Base-by-base conservation (phyloP, 2,113 vertebrate genomes). In the Nothobranchius kuhntae region DNA sequence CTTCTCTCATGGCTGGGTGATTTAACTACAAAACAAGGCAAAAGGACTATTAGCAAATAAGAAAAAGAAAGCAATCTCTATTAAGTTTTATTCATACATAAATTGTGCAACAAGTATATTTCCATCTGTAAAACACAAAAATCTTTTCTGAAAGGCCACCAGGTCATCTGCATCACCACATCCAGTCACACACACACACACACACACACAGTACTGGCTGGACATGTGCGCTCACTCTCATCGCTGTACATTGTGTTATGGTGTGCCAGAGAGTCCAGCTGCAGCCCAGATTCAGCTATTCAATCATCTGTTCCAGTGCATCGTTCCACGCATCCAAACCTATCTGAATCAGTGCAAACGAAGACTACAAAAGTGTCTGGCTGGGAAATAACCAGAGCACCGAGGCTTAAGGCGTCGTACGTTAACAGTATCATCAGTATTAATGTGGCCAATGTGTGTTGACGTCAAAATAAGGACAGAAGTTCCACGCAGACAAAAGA, bases 81-180 rank as follows among this genome's bases (percentile, higher is more conserved):
- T 84, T 90, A 88, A 90, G 91, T 56, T 91, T 91, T 86, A 91
- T 91, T 92, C 86, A 79, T 91, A 89, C 87, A 89, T 85, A 91
- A 91, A 91, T 88, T 91, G 89, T 90, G 89, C 90, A 87, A 89
- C 78, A 86, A 78, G 54, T 81, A 71, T 75, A 81, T 68, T 77
- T 82, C 84, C 81, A 86, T 78, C 81, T 88, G 86, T 30, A 82
- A 87, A 84, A 88, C 76, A 77, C 78, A 75, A 88, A 78, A 42
- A 26, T 82, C 44, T 53, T 78, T 74, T 78, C 58, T 73, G 44
- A 83, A 90, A 90, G 84, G 83, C 87, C 83, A 89, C 84, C 73
- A 68, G 61, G 62, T 59, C 64, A 65, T 77, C 70, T 53, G 47
- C 61, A 61, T 81, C 68, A 61, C 56, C 26, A 55, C 58, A 64